Evolutionary conservation across 2,797 vertebrate genomes (phyloP).

Genomic region (Thunnus albacares): DNA sequence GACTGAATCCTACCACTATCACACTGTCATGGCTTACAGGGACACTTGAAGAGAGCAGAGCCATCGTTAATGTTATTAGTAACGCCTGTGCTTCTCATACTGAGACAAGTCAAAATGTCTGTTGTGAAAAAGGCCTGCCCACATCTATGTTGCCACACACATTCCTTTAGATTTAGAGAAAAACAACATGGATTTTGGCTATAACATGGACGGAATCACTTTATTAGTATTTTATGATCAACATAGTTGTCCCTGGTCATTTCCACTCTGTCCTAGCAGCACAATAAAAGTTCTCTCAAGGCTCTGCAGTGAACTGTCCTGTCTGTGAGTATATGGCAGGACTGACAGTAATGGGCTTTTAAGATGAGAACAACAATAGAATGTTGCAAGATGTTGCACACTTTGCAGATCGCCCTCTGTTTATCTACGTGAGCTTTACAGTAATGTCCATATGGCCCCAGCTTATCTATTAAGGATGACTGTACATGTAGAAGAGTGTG

Average conservation of each 20-base stretch:
- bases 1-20: too few relatives aligned
- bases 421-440: background rate
- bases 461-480: background rate
- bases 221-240: background rate
- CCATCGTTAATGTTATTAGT: background rate
- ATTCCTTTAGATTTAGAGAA: background rate
- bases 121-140: background rate
- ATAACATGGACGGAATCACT: background rate
- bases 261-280: background rate
- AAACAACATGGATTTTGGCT: background rate
- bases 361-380: slow-evolving; percentile 3
- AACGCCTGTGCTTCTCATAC: background rate
- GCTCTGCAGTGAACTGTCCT: background rate
- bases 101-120: background rate
- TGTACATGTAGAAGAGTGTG: background rate
- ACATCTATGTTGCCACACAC: too few relatives aligned
- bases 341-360: too few relatives aligned
- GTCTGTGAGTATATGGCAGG: background rate
- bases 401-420: background rate
- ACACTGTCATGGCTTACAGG: too few relatives aligned
- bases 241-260: background rate
- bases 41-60: background rate
- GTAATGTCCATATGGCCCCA: background rate
- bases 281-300: background rate
- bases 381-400: too few relatives aligned